These are phyloP conservation scores for Brotogeris chrysoptera DNA, from an alignment of 2,797 vertebrate genomes.

Conservation along the genomic window DNA sequence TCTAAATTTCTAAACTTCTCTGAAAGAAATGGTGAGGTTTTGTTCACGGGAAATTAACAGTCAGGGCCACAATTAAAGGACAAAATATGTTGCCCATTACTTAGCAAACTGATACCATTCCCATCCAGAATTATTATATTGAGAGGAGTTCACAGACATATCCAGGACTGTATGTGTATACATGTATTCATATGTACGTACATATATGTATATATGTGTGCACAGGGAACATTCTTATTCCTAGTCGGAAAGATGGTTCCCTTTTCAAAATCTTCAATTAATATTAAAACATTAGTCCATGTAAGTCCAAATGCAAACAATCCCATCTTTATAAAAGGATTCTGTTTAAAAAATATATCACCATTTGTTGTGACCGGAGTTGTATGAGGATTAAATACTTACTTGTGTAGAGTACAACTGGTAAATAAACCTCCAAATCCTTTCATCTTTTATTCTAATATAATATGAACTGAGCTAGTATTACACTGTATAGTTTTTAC, in stretches of 20 bases:
- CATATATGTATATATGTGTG: rapidly evolving
- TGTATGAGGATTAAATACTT: not conserved
- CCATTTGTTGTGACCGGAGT: not conserved
- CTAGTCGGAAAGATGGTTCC: not conserved
- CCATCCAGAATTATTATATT: not conserved
- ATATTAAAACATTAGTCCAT: not conserved
- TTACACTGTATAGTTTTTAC: not conserved
- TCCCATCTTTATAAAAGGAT: not conserved
- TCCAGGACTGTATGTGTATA: not conserved
- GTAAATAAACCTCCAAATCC: not conserved
- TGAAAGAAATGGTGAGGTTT: not conserved
- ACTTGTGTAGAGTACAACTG: not conserved
- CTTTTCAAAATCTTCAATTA: not conserved
- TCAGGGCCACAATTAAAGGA: not conserved
- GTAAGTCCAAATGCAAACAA: not conserved
- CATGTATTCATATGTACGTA: not conserved
- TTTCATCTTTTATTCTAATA: not conserved
- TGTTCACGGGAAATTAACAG: not conserved
- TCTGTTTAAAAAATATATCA: not conserved
- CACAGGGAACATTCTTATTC: not conserved
- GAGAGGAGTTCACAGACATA: not conserved
- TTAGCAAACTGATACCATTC: not conserved
- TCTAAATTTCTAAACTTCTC: not conserved
- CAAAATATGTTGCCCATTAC: not conserved
- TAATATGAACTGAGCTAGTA: not conserved